Conservation (phyloP, 2,113 vertebrate species). For the Megaleporinus macrocephalus region DNA sequence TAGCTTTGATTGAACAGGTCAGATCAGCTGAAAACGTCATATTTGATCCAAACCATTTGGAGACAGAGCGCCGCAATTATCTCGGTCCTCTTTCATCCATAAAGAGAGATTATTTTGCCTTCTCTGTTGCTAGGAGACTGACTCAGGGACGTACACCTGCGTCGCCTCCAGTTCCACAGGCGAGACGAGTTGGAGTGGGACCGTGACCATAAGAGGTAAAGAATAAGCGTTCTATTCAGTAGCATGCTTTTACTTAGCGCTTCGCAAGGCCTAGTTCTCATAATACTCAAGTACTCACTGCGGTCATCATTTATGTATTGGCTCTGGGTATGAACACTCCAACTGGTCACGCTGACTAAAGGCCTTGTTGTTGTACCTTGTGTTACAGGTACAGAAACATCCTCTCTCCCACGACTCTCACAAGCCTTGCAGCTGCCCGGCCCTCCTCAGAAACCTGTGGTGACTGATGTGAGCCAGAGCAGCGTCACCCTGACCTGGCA, state of each 20-base stretch:
- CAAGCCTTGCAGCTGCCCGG: slow-evolving; percentile 82
- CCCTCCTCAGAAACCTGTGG: slow-evolving; percentile 88
- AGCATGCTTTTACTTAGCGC: slow-evolving; percentile 26
- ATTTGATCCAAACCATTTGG: slow-evolving; percentile 48
- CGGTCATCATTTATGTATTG: neutral
- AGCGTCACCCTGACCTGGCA: slow-evolving; percentile 92
- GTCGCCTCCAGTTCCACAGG: slow-evolving; percentile 82
- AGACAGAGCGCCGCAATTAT: slow-evolving; percentile 48
- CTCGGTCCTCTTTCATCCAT: slow-evolving; percentile 46
- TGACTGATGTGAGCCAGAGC: slow-evolving; percentile 87
- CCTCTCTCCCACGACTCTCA: slow-evolving; percentile 68
- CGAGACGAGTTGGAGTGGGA: slow-evolving; percentile 85
- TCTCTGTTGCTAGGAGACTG: slow-evolving; percentile 78
- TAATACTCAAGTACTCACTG: slow-evolving; percentile 1
- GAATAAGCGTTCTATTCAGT: slow-evolving; percentile 39
- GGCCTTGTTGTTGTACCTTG: too few relatives aligned
- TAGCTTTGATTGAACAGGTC: slow-evolving; percentile 33
- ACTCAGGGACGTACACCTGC: slow-evolving; percentile 89
- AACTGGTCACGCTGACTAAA: neutral
- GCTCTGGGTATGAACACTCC: neutral
- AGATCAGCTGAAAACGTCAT: slow-evolving; percentile 23
- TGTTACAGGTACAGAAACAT: slow-evolving; percentile 56
- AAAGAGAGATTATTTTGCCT: slow-evolving; percentile 48
- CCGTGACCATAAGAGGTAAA: slow-evolving; percentile 85
- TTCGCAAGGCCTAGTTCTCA: neutral